These are phyloP conservation scores for Zaprionus bogoriensis DNA, from an alignment of 2,888 invertebrate genomes.

Conservation along the genomic window DNA sequence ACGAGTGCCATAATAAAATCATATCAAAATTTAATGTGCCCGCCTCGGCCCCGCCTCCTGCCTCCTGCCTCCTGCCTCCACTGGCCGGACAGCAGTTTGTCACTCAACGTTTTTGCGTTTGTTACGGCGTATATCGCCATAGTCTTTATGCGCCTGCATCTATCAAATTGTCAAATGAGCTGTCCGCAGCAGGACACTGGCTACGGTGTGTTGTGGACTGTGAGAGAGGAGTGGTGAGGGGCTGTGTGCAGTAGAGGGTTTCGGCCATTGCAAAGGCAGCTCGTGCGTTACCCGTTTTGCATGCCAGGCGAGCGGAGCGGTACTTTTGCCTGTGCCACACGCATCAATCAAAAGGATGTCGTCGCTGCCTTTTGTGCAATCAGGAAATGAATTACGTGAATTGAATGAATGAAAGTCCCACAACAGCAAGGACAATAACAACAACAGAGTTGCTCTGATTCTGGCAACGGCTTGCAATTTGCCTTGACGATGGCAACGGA, in stretches of 20 bases:
- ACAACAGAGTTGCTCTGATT: not conserved
- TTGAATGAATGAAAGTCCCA: conserved; percentile 36
- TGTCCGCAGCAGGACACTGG: conserved; percentile 54
- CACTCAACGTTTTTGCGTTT: conserved; percentile 12
- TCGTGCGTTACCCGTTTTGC: conserved; percentile 31
- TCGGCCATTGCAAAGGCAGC: too few relatives aligned
- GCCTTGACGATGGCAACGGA: conserved; percentile 16
- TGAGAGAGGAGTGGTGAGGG: conserved; percentile 10
- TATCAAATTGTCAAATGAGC: conserved; percentile 76
- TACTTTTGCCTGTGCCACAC: conserved; percentile 4
- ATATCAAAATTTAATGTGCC: conserved; percentile 64
- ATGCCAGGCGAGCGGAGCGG: conserved; percentile 25
- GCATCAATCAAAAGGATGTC: conserved; percentile 52
- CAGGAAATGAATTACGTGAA: conserved; percentile 57
- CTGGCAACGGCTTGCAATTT: conserved; percentile 10
- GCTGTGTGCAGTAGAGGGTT: not conserved
- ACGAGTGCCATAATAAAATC: conserved; percentile 69
- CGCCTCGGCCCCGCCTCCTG: not conserved
- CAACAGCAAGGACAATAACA: not conserved
- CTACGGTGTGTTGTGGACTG: too few relatives aligned
- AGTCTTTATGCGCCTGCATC: conserved; percentile 53
- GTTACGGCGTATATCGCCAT: not conserved
- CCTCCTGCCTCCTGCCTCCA: not conserved
- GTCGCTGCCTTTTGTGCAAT: conserved; percentile 46
- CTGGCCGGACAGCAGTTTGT: conserved; percentile 14